Base-by-base conservation (phyloP, 2,888 invertebrate genomes). In the Clitarchus hookeri region DNA sequence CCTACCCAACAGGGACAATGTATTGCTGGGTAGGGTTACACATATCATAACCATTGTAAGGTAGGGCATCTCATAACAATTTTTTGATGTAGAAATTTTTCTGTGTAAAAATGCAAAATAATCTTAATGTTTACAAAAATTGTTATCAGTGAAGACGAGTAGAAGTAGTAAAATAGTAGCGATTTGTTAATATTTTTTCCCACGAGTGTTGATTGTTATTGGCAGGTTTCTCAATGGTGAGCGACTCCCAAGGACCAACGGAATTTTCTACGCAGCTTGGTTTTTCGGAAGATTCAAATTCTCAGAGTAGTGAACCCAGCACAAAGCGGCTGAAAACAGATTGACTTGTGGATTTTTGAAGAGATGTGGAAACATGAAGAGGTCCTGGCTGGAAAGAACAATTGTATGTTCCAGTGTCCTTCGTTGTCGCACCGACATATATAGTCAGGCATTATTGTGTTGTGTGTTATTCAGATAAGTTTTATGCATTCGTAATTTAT, bases 211-310 rank as follows among this genome's bases (percentile, higher is more conserved):
- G 27, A 82, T 23, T 88, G 79, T 86, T 87, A 84, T 44, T 88
- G 92, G 16, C 91, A 97, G 97, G 97, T 93, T 97, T 97, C 91
- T 97, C 97, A 26, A 96, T 97, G 89, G 97, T 97, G 12, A 97
- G 97, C 91, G 97, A 97, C 91, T 97, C 97, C 0, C 97, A 97
- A 92, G 97, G 97, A 25, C 95, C 97, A 1, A 96, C 96, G 48
- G 97, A 97, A 88, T 96, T 96, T 90, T 96, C 97, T n/a, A 94
- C 95, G 27, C 95, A 96, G 90, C 94, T 97, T 93, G 96, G 96
- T 88, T 97, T 97, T 91, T 97, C 97, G 0, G 97, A 97, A 91
- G 97, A 97, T 91, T 97, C 97, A 19, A 97, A 97, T 92, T 97
- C 97, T 0, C 97, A 97, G 91, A 96, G 96, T 90, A 97, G 96